Base-by-base conservation (phyloP, 2,113 vertebrate genomes). In the Myrmecophaga tridactyla region DNA sequence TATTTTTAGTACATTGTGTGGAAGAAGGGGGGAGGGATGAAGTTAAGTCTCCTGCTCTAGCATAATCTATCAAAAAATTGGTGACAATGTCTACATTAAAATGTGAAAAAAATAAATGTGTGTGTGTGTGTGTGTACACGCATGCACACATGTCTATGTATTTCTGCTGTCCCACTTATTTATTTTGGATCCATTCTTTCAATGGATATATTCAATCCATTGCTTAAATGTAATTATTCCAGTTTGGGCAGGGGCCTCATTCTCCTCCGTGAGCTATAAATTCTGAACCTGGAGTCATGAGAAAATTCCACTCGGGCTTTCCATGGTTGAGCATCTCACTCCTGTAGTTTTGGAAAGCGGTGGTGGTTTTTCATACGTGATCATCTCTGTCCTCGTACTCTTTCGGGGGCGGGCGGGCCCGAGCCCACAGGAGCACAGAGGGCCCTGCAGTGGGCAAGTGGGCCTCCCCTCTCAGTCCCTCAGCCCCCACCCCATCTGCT, bases 1-100 rank as follows among this genome's bases (percentile, higher is more conserved):
- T 75, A 70, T 89, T 96, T 86, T 81, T 60, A n/a, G 39, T 51
- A 56, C 85, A 76, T 72, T 60, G 77, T 53, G 69, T 77, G 39
- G 39, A 69, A 70, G 53, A 88, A 85, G 14, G 17, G 9, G 62
- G 58, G 62, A 20, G 18, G 48, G 4, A 11, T 11, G 23, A 3
- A 36, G 34, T 39, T 31, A 48, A 43, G 27, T 46, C 39, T 48
- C 56, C 43, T 72, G 12, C 34, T 78, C 7, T 58, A 46, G 15
- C 63, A 72, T 9, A 63, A 63, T 3, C 4, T 25, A 25, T 23
- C 29, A 5, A 75, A 72, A 86, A 29, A 58, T 0, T 18, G 36
- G 62, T 27, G 12, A 21, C 18, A 60, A 15, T 39, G 23, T 15
- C 20, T 21, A 23, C 43, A 39, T 53, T 56, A 34, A 43, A 70